These are phyloP conservation scores for Scolanthus callimorphus DNA, from an alignment of 92 coral and sea anemone species.

Conservation along the genomic window DNA sequence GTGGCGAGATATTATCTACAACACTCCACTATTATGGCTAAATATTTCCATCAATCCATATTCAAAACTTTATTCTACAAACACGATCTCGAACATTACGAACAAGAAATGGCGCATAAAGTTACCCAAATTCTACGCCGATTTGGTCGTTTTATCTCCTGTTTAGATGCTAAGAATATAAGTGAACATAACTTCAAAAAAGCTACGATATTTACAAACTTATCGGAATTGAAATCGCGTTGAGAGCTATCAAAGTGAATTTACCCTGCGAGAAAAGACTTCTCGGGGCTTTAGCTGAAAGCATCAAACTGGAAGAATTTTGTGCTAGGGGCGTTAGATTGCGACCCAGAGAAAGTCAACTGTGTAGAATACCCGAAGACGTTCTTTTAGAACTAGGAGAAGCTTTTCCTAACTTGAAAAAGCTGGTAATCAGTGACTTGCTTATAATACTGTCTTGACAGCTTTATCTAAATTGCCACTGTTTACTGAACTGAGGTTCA, in stretches of 20 bases:
- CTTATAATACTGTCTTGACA: slow-evolving; percentile 16
- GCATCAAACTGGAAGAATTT: slow-evolving; percentile 35
- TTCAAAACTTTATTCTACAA: slow-evolving; percentile 2
- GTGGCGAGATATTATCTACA: slow-evolving; percentile 47
- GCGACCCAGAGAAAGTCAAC: slow-evolving; percentile 27
- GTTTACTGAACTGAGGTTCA: slow-evolving; percentile 30
- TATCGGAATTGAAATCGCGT: slow-evolving; percentile 31
- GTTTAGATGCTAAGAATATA: slow-evolving; percentile 37
- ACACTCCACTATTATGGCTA: slow-evolving; percentile 48
- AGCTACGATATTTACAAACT: slow-evolving; percentile 24
- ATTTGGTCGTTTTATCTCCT: slow-evolving; percentile 41
- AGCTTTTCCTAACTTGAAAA: slow-evolving; percentile 32
- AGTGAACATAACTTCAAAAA: slow-evolving; percentile 30
- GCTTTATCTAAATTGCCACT: slow-evolving; percentile 32
- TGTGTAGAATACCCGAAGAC: slow-evolving; percentile 43
- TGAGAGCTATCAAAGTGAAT: slow-evolving; percentile 29
- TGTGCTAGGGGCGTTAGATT: slow-evolving; percentile 47
- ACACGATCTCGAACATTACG: slow-evolving; percentile 16
- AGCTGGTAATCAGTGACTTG: slow-evolving; percentile 37
- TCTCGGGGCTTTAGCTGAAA: slow-evolving; percentile 27
- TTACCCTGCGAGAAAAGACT: slow-evolving; percentile 44
- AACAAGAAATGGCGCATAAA: slow-evolving; percentile 25
- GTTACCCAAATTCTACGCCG: slow-evolving; percentile 45
- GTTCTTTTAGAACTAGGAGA: slow-evolving; percentile 46
- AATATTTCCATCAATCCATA: slow-evolving; percentile 13